Evolutionary conservation across 2,797 vertebrate genomes (phyloP).

Genomic region (Fistularia tabacaria): DNA sequence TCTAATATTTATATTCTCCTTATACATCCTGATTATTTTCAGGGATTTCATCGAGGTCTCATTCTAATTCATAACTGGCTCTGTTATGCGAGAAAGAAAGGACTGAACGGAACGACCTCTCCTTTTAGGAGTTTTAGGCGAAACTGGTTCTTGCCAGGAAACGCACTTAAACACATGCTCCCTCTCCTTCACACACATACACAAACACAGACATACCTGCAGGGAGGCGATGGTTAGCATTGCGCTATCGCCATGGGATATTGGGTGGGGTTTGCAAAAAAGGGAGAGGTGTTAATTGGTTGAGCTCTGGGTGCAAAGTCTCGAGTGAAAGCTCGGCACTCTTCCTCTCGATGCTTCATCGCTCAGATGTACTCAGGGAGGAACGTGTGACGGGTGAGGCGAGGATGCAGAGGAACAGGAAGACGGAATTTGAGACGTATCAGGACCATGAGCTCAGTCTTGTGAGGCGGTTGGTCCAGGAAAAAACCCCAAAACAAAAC

Average conservation of each 20-base stretch:
- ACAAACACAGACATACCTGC: conserved; percentile 42
- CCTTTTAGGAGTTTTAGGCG: conserved; percentile 25
- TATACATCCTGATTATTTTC: too few species aligned
- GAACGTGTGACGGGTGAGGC: conserved; percentile 56
- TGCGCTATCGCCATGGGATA: conserved; percentile 64
- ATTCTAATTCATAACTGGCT: too few species aligned
- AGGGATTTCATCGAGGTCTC: too few species aligned
- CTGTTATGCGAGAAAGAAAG: not conserved
- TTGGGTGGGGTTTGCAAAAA: conserved; percentile 64
- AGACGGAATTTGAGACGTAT: not conserved
- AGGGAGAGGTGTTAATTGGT: conserved; percentile 79
- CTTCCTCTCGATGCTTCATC: conserved; percentile 58
- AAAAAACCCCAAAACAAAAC: conserved; percentile 1
- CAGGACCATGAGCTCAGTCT: conserved; percentile 4
- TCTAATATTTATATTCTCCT: too few species aligned
- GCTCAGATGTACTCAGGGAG: conserved; percentile 36
- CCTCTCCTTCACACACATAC: conserved; percentile 2
- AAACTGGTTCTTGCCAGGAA: conserved; percentile 38
- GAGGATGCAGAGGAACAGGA: conserved; percentile 22
- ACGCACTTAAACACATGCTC: conserved; percentile 16
- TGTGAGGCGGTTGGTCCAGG: conserved; percentile 1
- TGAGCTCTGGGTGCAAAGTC: conserved; percentile 71
- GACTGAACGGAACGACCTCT: not conserved
- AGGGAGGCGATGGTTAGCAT: conserved; percentile 68
- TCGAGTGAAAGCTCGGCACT: conserved; percentile 56